phyloP scores from a whole-genome alignment of 1,140 invertebrate genomes.

The Charaxes varanes region DNA sequence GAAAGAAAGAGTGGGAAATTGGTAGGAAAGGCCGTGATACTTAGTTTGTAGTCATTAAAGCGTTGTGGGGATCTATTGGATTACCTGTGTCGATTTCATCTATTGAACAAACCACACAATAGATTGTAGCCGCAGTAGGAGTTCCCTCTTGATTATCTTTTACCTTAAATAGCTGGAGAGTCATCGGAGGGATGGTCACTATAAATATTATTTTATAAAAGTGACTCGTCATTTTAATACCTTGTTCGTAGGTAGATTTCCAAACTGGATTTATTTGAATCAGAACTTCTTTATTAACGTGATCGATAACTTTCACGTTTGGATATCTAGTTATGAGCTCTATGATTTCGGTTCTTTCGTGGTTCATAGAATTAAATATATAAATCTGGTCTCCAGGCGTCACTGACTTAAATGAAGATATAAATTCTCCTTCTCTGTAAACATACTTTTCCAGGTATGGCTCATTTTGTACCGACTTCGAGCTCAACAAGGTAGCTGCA shows the following conservation, averaged over 20 bases:
- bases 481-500: conserved; percentile 43
- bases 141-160: conserved; percentile 56
- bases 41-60: too few relatives aligned
- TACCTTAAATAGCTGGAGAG: conserved; percentile 78
- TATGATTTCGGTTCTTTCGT: conserved; percentile 80
- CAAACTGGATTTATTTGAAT: conserved; percentile 86
- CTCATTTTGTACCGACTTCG: conserved; percentile 74
- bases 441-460: conserved; percentile 82
- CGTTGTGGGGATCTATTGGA: too few relatives aligned
- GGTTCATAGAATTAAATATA: conserved; percentile 84
- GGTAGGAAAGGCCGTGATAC: too few relatives aligned
- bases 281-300: conserved; percentile 73
- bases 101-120: too few relatives aligned
- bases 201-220: conserved; percentile 83
- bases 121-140: conserved; percentile 74
- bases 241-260: conserved; percentile 69
- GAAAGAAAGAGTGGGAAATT: too few relatives aligned
- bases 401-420: conserved; percentile 72
- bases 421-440: conserved; percentile 80
- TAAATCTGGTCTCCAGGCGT: conserved; percentile 76
- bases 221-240: conserved; percentile 73
- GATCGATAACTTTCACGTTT: conserved; percentile 80
- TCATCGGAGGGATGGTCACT: conserved; percentile 80
- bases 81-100: too few relatives aligned
- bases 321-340: conserved; percentile 79